These are phyloP conservation scores for Drosophila lacicola DNA, from an alignment of 2,888 invertebrate genomes.

Conservation along the genomic window DNA sequence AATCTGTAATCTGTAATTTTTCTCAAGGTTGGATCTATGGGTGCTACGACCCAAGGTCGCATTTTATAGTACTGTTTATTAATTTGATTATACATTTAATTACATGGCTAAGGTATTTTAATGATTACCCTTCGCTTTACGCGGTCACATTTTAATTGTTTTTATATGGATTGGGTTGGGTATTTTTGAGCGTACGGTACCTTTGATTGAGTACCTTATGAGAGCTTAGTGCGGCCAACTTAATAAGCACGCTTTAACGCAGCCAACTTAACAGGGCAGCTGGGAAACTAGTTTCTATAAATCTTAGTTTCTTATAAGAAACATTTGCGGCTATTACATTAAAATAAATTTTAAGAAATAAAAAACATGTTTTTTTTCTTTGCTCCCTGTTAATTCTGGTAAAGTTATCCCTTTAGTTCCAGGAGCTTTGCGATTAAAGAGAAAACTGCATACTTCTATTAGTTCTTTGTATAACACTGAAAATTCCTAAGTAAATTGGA, in stretches of 20 bases:
- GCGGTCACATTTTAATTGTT: slow-evolving; percentile 8
- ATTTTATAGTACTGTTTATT: slow-evolving; percentile 13
- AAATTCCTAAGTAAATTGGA: too few relatives aligned
- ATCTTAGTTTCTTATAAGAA: too few relatives aligned
- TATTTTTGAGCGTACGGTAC: not conserved
- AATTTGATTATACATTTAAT: slow-evolving; percentile 21
- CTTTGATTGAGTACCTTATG: not conserved
- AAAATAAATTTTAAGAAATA: too few relatives aligned
- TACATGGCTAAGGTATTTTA: slow-evolving; percentile 10
- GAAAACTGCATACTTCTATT: too few relatives aligned
- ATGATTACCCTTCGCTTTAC: slow-evolving; percentile 3
- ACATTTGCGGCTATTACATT: too few relatives aligned
- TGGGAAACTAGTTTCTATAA: not conserved
- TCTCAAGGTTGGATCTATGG: slow-evolving; percentile 51
- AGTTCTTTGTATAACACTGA: too few relatives aligned
- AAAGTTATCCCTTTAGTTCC: too few relatives aligned
- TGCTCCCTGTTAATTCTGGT: too few relatives aligned
- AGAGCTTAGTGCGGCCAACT: not conserved
- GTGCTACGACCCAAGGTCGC: slow-evolving; percentile 37
- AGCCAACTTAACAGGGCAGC: not conserved
- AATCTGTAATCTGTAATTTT: slow-evolving; percentile 48
- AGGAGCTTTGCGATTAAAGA: too few relatives aligned
- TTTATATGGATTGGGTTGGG: not conserved
- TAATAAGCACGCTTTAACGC: not conserved
- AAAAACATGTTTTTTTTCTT: too few relatives aligned